A percentile compares a stretch with the other conserved stretches of the same genome.
Evolutionary conservation across 2,888 invertebrate species (phyloP).

Genomic region (Argynnis bischoffii): DNA sequence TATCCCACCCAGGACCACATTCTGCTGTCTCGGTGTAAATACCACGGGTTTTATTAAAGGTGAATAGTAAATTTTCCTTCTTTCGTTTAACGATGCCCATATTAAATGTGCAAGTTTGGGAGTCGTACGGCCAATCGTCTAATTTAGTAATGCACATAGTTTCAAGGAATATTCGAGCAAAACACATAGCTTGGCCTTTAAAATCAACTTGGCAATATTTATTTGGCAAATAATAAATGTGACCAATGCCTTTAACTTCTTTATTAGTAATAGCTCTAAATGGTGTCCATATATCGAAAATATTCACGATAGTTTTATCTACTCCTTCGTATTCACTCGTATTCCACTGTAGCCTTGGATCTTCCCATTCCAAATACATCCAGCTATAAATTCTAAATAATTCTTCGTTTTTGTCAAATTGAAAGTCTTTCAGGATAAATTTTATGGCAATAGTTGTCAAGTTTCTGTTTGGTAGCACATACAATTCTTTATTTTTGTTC

Average conservation of each 20-base stretch:
- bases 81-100: constrained; percentile 32
- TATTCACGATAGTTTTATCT: constrained; percentile 15
- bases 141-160: constrained; percentile 46
- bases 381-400: constrained; percentile 43
- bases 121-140: constrained; percentile 53
- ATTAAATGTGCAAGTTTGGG: constrained; percentile 48
- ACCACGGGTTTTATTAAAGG: constrained; percentile 34
- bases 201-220: constrained; percentile 40
- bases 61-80: constrained; percentile 36
- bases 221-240: neutral
- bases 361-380: constrained; percentile 42
- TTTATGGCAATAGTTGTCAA: constrained; percentile 25
- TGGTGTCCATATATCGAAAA: constrained; percentile 44
- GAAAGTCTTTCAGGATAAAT: constrained; percentile 49
- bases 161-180: constrained; percentile 12
- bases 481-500: neutral
- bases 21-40: constrained; percentile 43
- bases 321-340: constrained; percentile 41
- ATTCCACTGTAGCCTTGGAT: constrained; percentile 45
- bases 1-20: constrained; percentile 53
- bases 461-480: constrained; percentile 10
- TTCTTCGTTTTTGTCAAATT: constrained; percentile 44
- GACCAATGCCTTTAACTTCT: constrained; percentile 25
- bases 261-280: constrained; percentile 43
- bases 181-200: constrained; percentile 44